These are phyloP conservation scores for Pammene fasciana DNA, from an alignment of 2,888 invertebrate genomes.

Conservation along the genomic window DNA sequence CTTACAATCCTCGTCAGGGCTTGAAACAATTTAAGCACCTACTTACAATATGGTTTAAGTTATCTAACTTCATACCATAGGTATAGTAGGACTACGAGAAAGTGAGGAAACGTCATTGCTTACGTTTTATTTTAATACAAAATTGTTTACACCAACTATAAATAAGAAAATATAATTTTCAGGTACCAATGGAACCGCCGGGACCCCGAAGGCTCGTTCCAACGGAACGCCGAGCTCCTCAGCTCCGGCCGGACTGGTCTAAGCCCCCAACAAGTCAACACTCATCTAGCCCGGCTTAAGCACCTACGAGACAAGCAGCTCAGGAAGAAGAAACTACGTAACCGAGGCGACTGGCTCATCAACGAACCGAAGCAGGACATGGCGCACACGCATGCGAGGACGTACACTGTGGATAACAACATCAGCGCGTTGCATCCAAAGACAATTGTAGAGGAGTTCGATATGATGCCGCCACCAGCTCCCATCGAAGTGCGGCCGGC, in stretches of 20 bases:
- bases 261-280: conserved; percentile 70
- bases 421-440: conserved; percentile 83
- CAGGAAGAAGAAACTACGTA: conserved; percentile 60
- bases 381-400: conserved; percentile 77
- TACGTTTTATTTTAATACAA: too few relatives aligned
- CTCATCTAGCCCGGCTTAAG: conserved; percentile 68
- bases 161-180: conserved; percentile 42
- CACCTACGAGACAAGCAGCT: conserved; percentile 75
- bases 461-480: conserved; percentile 67
- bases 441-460: conserved; percentile 83
- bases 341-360: conserved; percentile 68
- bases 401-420: conserved; percentile 80
- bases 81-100: too few relatives aligned
- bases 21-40: too few relatives aligned
- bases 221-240: conserved; percentile 71
- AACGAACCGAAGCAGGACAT: conserved; percentile 68
- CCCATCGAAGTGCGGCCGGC: conserved; percentile 55
- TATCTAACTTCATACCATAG: too few relatives aligned
- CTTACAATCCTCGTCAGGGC: too few relatives aligned
- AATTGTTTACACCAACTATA: too few relatives aligned
- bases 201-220: conserved; percentile 76
- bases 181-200: conserved; percentile 78
- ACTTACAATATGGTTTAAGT: too few relatives aligned
- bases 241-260: conserved; percentile 72
- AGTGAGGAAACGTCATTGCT: too few relatives aligned